Evolutionary conservation across 2,888 invertebrate genomes (phyloP).

Genomic region (Drosophila monieri): DNA sequence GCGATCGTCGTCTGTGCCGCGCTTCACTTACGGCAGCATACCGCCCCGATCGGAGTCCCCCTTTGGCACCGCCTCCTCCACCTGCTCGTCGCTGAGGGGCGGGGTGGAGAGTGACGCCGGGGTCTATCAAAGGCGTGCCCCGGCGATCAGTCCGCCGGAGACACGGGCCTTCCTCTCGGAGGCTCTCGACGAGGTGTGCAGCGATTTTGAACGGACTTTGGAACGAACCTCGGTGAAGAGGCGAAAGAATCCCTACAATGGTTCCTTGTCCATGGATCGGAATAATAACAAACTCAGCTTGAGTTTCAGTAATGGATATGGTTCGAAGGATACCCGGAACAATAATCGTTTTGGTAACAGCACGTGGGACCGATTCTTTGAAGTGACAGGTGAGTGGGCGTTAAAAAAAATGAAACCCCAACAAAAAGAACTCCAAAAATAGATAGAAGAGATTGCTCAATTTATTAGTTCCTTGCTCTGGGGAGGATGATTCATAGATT

Average conservation of each 20-base stretch:
- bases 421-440: constrained; percentile 32
- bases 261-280: constrained; percentile 72
- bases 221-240: constrained; percentile 85
- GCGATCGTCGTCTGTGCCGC: constrained; percentile 80
- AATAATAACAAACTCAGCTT: constrained; percentile 74
- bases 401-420: neutral
- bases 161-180: constrained; percentile 83
- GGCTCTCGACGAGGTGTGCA: constrained; percentile 86
- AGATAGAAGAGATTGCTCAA: constrained; percentile 30
- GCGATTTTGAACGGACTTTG: constrained; percentile 89
- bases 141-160: constrained; percentile 81
- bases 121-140: constrained; percentile 52
- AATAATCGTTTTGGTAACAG: constrained; percentile 57
- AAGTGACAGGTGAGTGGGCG: constrained; percentile 77
- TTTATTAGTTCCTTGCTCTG: constrained; percentile 32
- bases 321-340: constrained; percentile 51
- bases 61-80: constrained; percentile 80
- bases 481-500: constrained; percentile 61
- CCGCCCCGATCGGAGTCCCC: constrained; percentile 77
- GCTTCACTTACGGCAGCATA: constrained; percentile 70
- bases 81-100: constrained; percentile 77
- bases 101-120: constrained; percentile 73
- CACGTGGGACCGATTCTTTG: constrained; percentile 72
- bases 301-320: constrained; percentile 57
- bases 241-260: constrained; percentile 64